phyloP scores from a whole-genome alignment of 1,140 invertebrate genomes.

The Oryzaephilus surinamensis region DNA sequence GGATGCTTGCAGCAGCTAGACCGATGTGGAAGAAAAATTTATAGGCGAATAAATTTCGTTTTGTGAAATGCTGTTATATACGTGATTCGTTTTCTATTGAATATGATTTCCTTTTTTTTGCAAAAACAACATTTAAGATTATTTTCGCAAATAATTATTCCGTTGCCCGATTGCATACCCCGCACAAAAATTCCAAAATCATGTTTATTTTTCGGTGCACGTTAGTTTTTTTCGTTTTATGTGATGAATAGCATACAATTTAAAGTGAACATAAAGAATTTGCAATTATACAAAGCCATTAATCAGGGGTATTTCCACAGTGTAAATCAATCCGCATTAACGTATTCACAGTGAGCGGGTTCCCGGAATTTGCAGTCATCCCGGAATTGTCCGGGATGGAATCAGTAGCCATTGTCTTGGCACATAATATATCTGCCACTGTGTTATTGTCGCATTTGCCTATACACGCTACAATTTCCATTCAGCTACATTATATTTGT shows the following conservation, averaged over 20 bases:
- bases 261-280: slow-evolving; percentile 34
- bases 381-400: slow-evolving; percentile 24
- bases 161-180: too few relatives aligned
- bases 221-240: slow-evolving; percentile 3
- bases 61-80: too few relatives aligned
- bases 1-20: slow-evolving; percentile 24
- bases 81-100: too few relatives aligned
- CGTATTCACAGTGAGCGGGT: slow-evolving; percentile 28
- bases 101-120: too few relatives aligned
- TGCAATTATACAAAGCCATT: slow-evolving; percentile 35
- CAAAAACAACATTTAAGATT: too few relatives aligned
- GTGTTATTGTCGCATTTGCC: slow-evolving; percentile 10
- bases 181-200: too few relatives aligned
- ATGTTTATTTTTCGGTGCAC: neutral
- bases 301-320: slow-evolving; percentile 32
- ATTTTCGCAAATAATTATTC: too few relatives aligned
- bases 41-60: slow-evolving; percentile 21
- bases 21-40: slow-evolving; percentile 24
- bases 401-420: slow-evolving; percentile 18
- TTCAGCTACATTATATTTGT: too few relatives aligned
- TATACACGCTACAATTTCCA: too few relatives aligned
- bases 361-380: slow-evolving; percentile 26
- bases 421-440: slow-evolving; percentile 15
- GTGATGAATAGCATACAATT: slow-evolving; percentile 10
- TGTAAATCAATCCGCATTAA: slow-evolving; percentile 35